Conservation (phyloP, 2,113 vertebrate genomes). For the Urocynchramus pylzowi region DNA sequence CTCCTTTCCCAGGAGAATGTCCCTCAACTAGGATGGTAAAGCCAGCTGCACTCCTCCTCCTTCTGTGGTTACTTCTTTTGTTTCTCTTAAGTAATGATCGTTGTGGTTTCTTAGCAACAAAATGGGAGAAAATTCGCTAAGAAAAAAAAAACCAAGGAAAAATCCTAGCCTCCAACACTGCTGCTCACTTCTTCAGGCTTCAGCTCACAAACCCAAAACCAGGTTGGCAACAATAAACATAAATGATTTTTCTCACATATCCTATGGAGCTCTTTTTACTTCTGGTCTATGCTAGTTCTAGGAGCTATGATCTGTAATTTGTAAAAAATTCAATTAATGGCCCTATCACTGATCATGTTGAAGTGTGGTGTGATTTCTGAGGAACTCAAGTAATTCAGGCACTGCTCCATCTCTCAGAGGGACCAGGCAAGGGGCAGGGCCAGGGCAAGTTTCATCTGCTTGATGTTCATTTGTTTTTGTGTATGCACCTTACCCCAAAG, state of each 20-base stretch:
- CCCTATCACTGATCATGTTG: background rate
- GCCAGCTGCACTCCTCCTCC: too few relatives aligned
- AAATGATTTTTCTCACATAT: fast-evolving
- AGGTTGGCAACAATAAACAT: background rate
- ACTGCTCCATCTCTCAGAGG: background rate
- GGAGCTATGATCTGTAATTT: fast-evolving
- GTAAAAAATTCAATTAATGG: background rate
- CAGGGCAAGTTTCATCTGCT: background rate
- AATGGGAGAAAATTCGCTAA: background rate
- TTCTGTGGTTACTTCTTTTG: background rate
- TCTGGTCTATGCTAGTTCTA: background rate
- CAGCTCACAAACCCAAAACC: background rate
- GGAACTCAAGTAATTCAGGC: background rate
- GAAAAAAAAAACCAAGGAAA: background rate
- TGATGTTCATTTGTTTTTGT: background rate
- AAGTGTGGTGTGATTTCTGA: background rate
- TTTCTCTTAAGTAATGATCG: fast-evolving
- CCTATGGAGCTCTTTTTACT: background rate
- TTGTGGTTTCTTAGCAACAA: background rate
- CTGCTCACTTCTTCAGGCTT: background rate
- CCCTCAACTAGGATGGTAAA: background rate
- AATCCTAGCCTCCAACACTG: background rate
- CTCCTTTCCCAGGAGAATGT: background rate
- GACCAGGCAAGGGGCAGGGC: background rate
- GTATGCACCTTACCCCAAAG: background rate